A percentile compares a stretch with the other conserved stretches of the same genome.
Evolutionary conservation across 1,140 invertebrate genomes (phyloP).

Genomic region (Neocloeon triangulifer): DNA sequence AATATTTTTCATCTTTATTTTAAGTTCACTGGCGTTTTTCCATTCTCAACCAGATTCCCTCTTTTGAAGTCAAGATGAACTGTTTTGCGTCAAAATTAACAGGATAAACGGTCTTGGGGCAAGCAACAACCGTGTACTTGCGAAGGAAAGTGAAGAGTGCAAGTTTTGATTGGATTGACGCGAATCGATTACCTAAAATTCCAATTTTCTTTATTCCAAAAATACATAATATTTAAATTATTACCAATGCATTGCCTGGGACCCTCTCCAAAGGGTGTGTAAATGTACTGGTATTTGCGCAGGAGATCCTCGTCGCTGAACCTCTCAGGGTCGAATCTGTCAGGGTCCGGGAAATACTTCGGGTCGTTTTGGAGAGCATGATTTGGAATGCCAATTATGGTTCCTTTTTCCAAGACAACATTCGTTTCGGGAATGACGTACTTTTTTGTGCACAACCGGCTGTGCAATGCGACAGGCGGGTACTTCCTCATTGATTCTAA

Average conservation of each 20-base stretch:
- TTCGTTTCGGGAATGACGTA: conserved; percentile 24
- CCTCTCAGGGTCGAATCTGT: conserved; percentile 39
- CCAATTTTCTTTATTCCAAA: too few relatives aligned
- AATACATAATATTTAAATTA: too few relatives aligned
- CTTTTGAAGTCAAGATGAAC: conserved; percentile 7
- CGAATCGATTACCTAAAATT: conserved; percentile 10
- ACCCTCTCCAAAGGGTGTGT: conserved; percentile 55
- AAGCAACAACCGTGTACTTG: conserved; percentile 6
- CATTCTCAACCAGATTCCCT: conserved; percentile 8
- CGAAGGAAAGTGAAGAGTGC: conserved; percentile 8
- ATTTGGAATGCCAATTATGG: conserved; percentile 23
- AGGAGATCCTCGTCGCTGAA: conserved; percentile 26
- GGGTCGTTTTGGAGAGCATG: conserved; percentile 37
- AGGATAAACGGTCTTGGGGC: conserved; percentile 6
- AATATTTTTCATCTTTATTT: too few relatives aligned
- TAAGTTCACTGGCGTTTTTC: too few relatives aligned
- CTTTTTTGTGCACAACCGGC: conserved; percentile 21
- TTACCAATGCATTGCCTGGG: conserved; percentile 52
- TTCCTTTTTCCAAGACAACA: conserved; percentile 22
- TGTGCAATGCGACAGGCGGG: conserved; percentile 24
- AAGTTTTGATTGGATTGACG: conserved; percentile 9
- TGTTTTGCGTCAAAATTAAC: conserved; percentile 6
- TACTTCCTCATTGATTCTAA: conserved; percentile 31
- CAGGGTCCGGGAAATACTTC: conserved; percentile 33
- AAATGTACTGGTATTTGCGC: conserved; percentile 26